Percentiles rank a stretch among this genome's conserved stretches.
phyloP scores from a whole-genome alignment of 2,888 invertebrate genomes.

The Scaptomyza flava region DNA sequence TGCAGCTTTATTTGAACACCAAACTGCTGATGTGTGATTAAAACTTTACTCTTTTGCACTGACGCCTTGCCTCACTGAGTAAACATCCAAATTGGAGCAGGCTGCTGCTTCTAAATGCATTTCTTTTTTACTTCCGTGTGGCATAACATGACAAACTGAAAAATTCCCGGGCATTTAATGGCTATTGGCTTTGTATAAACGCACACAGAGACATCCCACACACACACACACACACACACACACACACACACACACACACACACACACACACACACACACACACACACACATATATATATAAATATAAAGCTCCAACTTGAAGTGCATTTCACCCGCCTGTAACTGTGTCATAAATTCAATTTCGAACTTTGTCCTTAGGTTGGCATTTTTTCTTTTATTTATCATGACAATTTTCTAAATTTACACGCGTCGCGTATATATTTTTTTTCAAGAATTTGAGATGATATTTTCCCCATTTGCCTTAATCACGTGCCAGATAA shows the following conservation, averaged over 20 bases:
- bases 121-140: constrained; percentile 30
- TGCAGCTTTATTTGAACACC: neutral
- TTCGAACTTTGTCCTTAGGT: constrained; percentile 35
- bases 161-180: constrained; percentile 39
- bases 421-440: constrained; percentile 27
- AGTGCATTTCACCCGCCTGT: neutral
- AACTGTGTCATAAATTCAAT: constrained; percentile 47
- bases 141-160: constrained; percentile 20
- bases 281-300: constrained; percentile 11
- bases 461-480: constrained; percentile 33
- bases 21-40: too few relatives aligned
- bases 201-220: neutral
- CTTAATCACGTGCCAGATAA: constrained; percentile 44
- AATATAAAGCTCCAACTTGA: neutral
- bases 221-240: constrained; percentile 4
- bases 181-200: constrained; percentile 33
- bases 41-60: neutral
- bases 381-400: constrained; percentile 29
- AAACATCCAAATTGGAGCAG: constrained; percentile 15
- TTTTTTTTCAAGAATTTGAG: constrained; percentile 25
- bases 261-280: constrained; percentile 2
- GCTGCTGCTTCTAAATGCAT: constrained; percentile 23
- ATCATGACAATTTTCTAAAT: constrained; percentile 63
- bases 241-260: constrained; percentile 5
- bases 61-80: constrained; percentile 3